Base-by-base conservation (phyloP, 2,113 vertebrate species). In the Paracanthobrama guichenoti region DNA sequence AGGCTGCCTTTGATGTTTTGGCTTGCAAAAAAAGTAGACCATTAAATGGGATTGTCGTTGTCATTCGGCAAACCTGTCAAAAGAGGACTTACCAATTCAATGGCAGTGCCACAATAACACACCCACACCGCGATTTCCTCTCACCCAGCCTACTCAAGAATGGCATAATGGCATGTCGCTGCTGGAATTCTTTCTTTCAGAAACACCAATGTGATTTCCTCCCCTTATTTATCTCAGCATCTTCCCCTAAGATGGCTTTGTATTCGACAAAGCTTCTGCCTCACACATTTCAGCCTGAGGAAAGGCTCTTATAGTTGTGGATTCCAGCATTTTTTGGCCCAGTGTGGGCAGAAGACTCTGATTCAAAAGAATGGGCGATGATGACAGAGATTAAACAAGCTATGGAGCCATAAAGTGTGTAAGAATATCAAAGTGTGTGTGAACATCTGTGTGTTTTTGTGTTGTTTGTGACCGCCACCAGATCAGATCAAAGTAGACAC, bases 401-500 rank as follows among this genome's bases (percentile, higher is more conserved):
- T 77, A 74, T 77, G 12, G 50, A 74, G 12, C 76, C 66, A 20
- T 67, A 35, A 67, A 39, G 31, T 14, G 13, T 62, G 39, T 62
- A 22, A 84, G 78, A 18, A 66, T 72, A 69, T 55, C 62, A 35
- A 71, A 60, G 57, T 79, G 81, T 53, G 59, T 50, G 67, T 48
- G 39, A 16, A 11, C 18, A 72, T 53, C 3, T 64, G 24, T 31
- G 69, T 75, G 59, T 66, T 39, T 66, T 57, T 35, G n/a, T n/a
- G 42, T 74, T 64, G 72, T 50, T 46, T 28, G 64, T 28, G 6
- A 57, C 79, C 31, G 79, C 59, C 75, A 79, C 75, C 64, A 72
- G 73, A 83, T 85, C 80, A 79, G 86, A 87, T 87, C 72, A 87
- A 85, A 87, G 80, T 57, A 11, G 74, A 50, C 18, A 55, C 78